Evolutionary conservation across 92 coral and sea anemone species (phyloP).

Genomic region (Paragorgia papillata): DNA sequence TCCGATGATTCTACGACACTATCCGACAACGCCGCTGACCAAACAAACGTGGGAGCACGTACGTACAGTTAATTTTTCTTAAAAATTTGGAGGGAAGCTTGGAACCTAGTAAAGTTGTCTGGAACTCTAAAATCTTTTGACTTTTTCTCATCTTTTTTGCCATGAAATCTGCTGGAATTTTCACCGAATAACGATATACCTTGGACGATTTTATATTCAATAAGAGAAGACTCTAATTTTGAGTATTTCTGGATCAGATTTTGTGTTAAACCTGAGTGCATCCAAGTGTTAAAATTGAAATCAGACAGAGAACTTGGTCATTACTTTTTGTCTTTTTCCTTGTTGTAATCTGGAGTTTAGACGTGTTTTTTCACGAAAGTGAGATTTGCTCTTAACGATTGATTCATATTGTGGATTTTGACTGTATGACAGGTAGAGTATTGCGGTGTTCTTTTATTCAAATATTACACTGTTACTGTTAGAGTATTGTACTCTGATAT

Average conservation of each 20-base stretch:
- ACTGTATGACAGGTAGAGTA: conserved; percentile 35
- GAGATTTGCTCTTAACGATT: not conserved
- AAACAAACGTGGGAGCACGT: too few species aligned
- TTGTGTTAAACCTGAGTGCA: not conserved
- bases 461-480: too few species aligned
- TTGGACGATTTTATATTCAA: not conserved
- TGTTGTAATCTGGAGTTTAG: not conserved
- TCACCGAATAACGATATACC: not conserved
- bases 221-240: not conserved
- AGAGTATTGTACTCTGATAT: too few species aligned
- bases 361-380: not conserved
- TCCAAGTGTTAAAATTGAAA: not conserved
- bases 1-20: too few species aligned
- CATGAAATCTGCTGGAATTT: not conserved
- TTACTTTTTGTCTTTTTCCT: not conserved
- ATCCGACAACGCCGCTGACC: too few species aligned
- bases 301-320: not conserved
- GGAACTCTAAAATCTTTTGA: not conserved
- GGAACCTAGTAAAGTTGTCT: not conserved
- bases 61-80: too few species aligned
- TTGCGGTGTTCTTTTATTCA: too few species aligned
- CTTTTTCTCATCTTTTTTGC: not conserved
- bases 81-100: not conserved
- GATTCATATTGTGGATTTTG: conserved; percentile 14
- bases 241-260: not conserved